Conservation (phyloP, 2,113 vertebrate species). For the Origma solitaria region DNA sequence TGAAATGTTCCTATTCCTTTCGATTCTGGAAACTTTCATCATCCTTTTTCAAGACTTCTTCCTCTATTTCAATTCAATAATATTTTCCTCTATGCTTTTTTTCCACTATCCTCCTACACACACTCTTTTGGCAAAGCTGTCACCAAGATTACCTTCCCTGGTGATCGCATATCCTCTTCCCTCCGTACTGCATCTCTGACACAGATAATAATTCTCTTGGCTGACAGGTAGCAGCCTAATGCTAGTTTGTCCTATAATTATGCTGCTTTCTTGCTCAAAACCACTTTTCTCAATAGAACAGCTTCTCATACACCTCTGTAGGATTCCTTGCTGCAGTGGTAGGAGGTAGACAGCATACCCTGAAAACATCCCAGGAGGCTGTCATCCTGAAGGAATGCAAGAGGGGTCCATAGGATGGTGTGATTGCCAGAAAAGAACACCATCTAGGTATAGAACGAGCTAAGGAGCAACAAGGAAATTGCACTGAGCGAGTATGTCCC, state of each 20-base stretch:
- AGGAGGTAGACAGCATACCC: background rate
- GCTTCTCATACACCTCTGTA: background rate
- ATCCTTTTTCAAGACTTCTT: background rate
- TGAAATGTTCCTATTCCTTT: background rate
- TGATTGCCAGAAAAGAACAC: background rate
- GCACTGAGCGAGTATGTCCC: background rate
- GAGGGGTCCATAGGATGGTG: rapidly evolving
- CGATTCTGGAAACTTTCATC: background rate
- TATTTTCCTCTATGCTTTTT: background rate
- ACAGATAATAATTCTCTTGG: background rate
- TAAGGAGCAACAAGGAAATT: background rate
- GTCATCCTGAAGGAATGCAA: background rate
- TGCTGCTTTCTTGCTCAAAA: background rate
- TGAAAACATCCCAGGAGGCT: background rate
- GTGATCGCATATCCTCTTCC: background rate
- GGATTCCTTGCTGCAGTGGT: background rate
- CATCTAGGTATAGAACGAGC: background rate
- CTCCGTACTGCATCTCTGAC: background rate
- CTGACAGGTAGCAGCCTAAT: background rate
- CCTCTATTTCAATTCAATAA: background rate
- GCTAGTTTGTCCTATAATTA: background rate
- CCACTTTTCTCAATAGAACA: background rate
- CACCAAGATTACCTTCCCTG: background rate
- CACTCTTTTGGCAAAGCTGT: background rate
- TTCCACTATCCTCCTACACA: background rate